Conservation (phyloP, 2,888 invertebrate species). For the Sinhomidia bicolor region DNA sequence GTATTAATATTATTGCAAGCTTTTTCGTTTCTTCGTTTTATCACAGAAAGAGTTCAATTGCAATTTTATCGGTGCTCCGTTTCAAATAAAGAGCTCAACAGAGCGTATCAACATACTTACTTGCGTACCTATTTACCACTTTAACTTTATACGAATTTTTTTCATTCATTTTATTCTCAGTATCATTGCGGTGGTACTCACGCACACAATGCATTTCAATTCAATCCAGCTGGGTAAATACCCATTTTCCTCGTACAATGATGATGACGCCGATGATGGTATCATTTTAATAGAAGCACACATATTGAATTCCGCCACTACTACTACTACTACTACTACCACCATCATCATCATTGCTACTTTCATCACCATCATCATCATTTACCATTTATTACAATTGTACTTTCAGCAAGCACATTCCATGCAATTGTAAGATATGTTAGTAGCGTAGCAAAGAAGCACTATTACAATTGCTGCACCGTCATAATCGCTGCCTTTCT, state of each 20-base stretch:
- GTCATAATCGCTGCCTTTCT: too few species aligned
- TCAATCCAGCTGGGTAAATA: not conserved
- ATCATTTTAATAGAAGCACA: constrained; percentile 27
- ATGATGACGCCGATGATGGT: too few species aligned
- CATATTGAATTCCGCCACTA: constrained; percentile 22
- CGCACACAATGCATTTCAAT: constrained; percentile 42
- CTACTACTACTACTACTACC: not conserved
- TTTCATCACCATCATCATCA: not conserved
- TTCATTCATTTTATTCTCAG: not conserved
- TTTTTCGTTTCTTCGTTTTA: too few species aligned
- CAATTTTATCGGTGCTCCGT: constrained; percentile 15
- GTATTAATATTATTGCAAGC: too few species aligned
- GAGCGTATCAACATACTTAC: not conserved
- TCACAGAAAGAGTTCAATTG: constrained; percentile 17
- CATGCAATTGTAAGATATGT: not conserved
- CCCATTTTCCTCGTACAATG: not conserved
- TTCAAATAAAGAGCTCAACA: not conserved
- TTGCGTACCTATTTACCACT: not conserved
- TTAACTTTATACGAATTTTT: not conserved
- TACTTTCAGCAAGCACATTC: constrained; percentile 8
- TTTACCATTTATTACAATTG: constrained; percentile 28
- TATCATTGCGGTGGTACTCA: too few species aligned
- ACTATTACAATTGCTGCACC: not conserved
- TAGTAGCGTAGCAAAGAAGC: too few species aligned
- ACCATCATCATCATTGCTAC: not conserved